phyloP scores from a whole-genome alignment of 2,113 vertebrate species.

The Mesocricetus auratus region DNA sequence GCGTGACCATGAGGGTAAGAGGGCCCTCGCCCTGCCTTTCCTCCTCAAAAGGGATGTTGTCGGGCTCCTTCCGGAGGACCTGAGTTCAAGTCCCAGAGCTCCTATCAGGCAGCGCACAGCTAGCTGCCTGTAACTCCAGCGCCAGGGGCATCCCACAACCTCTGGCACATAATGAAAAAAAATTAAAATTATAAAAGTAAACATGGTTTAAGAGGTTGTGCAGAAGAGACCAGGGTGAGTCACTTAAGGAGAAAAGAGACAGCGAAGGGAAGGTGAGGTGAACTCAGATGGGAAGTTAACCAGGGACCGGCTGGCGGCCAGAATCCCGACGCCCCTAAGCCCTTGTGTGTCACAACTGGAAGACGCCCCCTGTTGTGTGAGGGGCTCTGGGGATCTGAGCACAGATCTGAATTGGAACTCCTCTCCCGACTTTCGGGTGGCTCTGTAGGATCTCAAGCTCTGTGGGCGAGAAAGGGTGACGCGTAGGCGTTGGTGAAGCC shows the following conservation, averaged over 20 bases:
- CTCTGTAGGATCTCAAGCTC: constrained; percentile 37
- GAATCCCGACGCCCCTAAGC: not conserved
- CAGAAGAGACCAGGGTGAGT: not conserved
- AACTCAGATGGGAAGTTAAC: not conserved
- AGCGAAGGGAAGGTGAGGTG: not conserved
- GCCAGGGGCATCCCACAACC: not conserved
- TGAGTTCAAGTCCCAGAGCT: not conserved
- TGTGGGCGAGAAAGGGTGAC: constrained; percentile 21
- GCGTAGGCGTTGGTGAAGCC: not conserved
- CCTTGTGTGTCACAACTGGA: not conserved
- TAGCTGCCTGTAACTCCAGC: not conserved
- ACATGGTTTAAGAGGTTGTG: not conserved
- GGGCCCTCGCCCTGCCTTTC: not conserved
- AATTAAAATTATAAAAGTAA: not conserved
- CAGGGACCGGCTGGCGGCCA: not conserved
- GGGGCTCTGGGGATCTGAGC: constrained; percentile 12
- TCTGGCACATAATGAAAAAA: not conserved
- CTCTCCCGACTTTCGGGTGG: not conserved
- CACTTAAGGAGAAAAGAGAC: not conserved
- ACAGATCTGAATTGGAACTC: not conserved
- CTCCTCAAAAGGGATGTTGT: not conserved
- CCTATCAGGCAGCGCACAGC: not conserved
- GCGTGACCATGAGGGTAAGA: constrained; percentile 98
- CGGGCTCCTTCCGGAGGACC: not conserved
- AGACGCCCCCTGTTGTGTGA: not conserved